These are phyloP conservation scores for Stomatorhinus ivindoensis DNA, from an alignment of 2,113 vertebrate species.

Conservation along the genomic window DNA sequence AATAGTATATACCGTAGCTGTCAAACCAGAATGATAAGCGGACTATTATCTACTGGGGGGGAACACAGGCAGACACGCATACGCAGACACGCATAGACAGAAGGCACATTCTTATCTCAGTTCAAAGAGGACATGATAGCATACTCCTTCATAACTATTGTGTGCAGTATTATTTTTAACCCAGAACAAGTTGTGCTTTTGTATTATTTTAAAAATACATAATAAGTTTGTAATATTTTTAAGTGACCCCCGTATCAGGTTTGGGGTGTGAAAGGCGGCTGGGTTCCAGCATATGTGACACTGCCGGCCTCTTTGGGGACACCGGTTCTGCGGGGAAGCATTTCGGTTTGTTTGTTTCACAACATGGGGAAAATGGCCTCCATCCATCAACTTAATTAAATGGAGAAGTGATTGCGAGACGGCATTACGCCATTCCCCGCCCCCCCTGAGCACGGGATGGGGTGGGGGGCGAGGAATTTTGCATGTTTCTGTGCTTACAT, in stretches of 20 bases:
- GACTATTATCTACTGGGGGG: background rate
- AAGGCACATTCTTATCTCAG: background rate
- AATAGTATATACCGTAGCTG: background rate
- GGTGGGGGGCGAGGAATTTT: background rate
- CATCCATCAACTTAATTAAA: slow-evolving; percentile 9
- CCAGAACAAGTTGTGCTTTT: background rate
- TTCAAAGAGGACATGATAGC: background rate
- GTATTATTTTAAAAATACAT: background rate
- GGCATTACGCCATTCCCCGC: background rate
- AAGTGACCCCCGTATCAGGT: background rate
- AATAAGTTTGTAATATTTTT: background rate
- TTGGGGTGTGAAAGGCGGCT: background rate
- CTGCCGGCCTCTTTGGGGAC: background rate
- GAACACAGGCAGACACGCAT: background rate
- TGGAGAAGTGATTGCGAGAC: background rate
- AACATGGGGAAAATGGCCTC: background rate
- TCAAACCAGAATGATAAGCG: background rate
- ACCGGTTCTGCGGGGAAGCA: background rate
- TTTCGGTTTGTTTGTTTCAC: background rate
- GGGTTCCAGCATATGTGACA: background rate
- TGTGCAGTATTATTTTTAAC: background rate
- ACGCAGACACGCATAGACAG: background rate
- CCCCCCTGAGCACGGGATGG: background rate
- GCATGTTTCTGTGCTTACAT: background rate
- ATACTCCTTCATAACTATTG: background rate